Evolutionary conservation across 2,113 vertebrate genomes (phyloP).

Genomic region (Oncorhynchus keta): DNA sequence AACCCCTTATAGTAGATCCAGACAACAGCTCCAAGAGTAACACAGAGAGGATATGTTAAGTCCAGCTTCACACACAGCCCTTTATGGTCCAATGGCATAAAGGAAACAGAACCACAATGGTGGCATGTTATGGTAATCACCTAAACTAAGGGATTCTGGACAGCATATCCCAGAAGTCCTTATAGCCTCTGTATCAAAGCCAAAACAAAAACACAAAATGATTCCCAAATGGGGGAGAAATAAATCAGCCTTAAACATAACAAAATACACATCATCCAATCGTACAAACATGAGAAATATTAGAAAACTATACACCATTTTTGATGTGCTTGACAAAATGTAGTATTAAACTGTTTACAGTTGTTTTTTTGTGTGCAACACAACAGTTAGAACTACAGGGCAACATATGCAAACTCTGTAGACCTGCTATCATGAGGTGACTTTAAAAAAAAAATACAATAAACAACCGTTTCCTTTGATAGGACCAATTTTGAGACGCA

Average conservation of each 20-base stretch:
- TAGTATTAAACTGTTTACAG: constrained; percentile 56
- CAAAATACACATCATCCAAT: constrained; percentile 2
- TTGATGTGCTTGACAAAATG: constrained; percentile 69
- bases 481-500: no score
- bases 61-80: no score
- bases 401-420: no score
- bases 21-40: no score
- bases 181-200: constrained; percentile 2
- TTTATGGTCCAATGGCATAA: no score
- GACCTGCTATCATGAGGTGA: no score
- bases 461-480: no score
- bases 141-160: constrained; percentile 9
- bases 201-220: constrained; percentile 23
- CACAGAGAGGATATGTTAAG: no score
- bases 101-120: not conserved
- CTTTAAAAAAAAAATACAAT: no score
- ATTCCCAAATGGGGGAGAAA: constrained; percentile 23
- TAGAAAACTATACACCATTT: constrained; percentile 67
- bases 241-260: constrained; percentile 19
- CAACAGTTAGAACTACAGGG: no score
- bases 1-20: no score
- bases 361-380: no score
- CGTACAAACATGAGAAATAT: constrained; percentile 63
- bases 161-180: constrained; percentile 4
- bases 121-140: constrained; percentile 10